Percentiles rank a stretch among this genome's conserved stretches.
Evolutionary conservation across 2,888 invertebrate species (phyloP).

Genomic region (Tetranychus truncatus): DNA sequence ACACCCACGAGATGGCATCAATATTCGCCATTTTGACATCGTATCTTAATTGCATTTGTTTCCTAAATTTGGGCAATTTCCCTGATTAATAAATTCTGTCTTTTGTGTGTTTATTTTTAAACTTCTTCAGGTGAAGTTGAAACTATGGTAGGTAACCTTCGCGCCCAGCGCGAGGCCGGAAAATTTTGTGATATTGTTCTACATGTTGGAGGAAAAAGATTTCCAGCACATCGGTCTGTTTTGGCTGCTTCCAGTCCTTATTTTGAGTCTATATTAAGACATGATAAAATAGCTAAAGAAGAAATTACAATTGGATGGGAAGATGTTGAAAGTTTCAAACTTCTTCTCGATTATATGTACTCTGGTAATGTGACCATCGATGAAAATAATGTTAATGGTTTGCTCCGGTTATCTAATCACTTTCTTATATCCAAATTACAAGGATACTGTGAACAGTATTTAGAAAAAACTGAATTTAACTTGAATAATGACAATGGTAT

Average conservation of each 20-base stretch:
- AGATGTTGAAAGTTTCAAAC: slow-evolving; percentile 42
- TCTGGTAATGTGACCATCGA: slow-evolving; percentile 44
- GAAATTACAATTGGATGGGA: slow-evolving; percentile 41
- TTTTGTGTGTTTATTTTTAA: not conserved
- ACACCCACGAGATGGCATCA: too few relatives aligned
- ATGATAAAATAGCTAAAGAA: slow-evolving; percentile 37
- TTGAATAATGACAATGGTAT: slow-evolving; percentile 44
- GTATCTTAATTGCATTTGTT: too few relatives aligned
- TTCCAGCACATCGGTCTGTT: slow-evolving; percentile 44
- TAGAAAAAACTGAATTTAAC: slow-evolving; percentile 43
- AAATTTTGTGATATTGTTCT: slow-evolving; percentile 45
- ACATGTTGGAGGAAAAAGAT: slow-evolving; percentile 41
- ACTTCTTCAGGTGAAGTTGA: not conserved
- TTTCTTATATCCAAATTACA: slow-evolving; percentile 44
- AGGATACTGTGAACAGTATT: slow-evolving; percentile 45
- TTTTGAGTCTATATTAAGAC: slow-evolving; percentile 43
- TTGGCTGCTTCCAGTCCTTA: slow-evolving; percentile 46
- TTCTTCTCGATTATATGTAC: slow-evolving; percentile 46
- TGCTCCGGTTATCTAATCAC: slow-evolving; percentile 44
- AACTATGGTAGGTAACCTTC: slow-evolving; percentile 22
- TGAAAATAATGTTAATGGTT: slow-evolving; percentile 43
- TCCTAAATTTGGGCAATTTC: too few relatives aligned
- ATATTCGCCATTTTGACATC: too few relatives aligned
- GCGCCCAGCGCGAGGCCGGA: slow-evolving; percentile 36
- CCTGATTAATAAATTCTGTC: not conserved